Conservation (phyloP, 2,888 invertebrate species). For the Oscheius onirici region DNA sequence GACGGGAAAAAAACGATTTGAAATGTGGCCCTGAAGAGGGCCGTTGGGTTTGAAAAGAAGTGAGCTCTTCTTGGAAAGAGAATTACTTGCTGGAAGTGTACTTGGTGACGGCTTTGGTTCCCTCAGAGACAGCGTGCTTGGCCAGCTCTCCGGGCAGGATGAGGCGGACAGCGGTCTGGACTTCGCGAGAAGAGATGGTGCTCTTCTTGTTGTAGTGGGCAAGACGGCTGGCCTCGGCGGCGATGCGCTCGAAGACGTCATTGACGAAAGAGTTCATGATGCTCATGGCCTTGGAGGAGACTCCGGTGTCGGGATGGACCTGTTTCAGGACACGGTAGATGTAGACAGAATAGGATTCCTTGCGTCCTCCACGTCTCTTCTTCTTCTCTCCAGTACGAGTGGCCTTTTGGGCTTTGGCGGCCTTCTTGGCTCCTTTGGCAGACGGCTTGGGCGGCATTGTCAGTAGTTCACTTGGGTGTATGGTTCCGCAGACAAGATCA, state of each 20-base stretch:
- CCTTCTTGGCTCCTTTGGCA: conserved; percentile 71
- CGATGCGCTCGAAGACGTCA: conserved; percentile 81
- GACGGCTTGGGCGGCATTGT: conserved; percentile 63
- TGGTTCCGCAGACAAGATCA: background rate
- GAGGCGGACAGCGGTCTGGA: conserved; percentile 75
- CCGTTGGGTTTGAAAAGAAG: conserved; percentile 49
- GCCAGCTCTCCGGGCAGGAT: conserved; percentile 57
- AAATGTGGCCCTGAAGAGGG: conserved; percentile 56
- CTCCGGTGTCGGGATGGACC: conserved; percentile 77
- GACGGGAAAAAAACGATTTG: background rate
- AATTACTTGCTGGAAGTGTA: conserved; percentile 52
- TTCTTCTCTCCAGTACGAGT: conserved; percentile 70
- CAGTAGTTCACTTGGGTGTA: background rate
- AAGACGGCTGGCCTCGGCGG: conserved; percentile 75
- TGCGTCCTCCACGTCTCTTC: conserved; percentile 57
- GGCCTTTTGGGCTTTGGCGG: conserved; percentile 65
- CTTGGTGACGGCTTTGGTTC: conserved; percentile 54
- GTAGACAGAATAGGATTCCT: conserved; percentile 73
- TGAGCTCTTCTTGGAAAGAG: background rate
- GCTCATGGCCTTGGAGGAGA: conserved; percentile 80
- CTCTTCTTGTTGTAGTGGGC: conserved; percentile 78
- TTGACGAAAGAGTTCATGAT: conserved; percentile 83
- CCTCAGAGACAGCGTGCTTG: conserved; percentile 55
- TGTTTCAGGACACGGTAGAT: conserved; percentile 78
- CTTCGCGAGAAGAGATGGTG: conserved; percentile 74